Base-by-base conservation (phyloP, 2,888 invertebrate species). In the Eupsilia transversa region DNA sequence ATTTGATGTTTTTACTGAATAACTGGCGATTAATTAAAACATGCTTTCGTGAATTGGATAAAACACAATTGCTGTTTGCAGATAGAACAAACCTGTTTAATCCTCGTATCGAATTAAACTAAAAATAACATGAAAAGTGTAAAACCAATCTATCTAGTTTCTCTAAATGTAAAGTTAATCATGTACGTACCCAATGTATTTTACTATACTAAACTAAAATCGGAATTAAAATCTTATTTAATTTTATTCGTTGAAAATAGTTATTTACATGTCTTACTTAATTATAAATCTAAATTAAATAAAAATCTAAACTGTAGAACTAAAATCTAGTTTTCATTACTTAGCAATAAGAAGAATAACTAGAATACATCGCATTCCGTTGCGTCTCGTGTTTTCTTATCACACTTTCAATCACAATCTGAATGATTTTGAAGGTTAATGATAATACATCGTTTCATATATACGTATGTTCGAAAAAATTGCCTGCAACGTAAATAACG, bases 141-240 rank as follows among this genome's bases (percentile, higher is more conserved):
- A 72, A 41, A 80, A 41, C 38, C 20, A 73, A 73, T 78, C 27
- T 41, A 73, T 78, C 27, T 41, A 49, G 27, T 65, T 65, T 46
- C 52, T 7, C 41, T n/a, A 60, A 60, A 80, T 38, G 30, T 46
- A 80, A 80, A 80, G 20, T 46, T 0, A 43, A 61, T 52, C 38
- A 49, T 14, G 6, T 52, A 30, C n/a, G n/a, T n/a, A n/a, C n/a
- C n/a, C n/a, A n/a, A 20, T 2, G 2, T n/a, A 27, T 65, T 80
- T 35, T 14, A n/a, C n/a, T n/a, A n/a, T n/a, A n/a, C n/a, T n/a
- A n/a, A n/a, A n/a, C n/a, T n/a, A n/a, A n/a, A n/a, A n/a, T n/a
- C n/a, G n/a, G n/a, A n/a, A n/a, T n/a, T n/a, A n/a, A n/a, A n/a
- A n/a, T n/a, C n/a, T n/a, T n/a, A n/a, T n/a, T n/a, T n/a, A n/a